Evolutionary conservation across 2,113 vertebrate genomes (phyloP).

Genomic region (Mustela lutreola): DNA sequence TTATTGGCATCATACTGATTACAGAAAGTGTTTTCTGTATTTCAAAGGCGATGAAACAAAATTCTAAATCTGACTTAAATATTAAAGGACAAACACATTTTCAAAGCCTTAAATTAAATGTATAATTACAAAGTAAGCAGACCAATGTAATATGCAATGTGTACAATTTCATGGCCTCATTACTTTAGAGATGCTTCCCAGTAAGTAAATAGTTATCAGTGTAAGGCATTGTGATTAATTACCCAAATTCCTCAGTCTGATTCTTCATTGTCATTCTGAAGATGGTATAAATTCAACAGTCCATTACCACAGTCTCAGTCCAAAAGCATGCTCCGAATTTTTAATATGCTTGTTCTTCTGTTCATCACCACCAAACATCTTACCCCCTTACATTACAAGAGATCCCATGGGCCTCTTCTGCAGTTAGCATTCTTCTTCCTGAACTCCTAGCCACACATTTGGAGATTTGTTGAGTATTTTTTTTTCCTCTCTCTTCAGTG

Average conservation of each 20-base stretch:
- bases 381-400: too few relatives aligned
- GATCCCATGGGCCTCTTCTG: neutral
- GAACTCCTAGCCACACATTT: neutral
- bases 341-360: neutral
- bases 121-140: neutral
- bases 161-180: neutral
- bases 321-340: neutral
- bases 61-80: neutral
- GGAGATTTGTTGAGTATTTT: neutral
- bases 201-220: neutral
- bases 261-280: neutral
- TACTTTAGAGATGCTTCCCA: neutral
- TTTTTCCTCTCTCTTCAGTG: neutral
- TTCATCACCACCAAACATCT: neutral
- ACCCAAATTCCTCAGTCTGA: neutral
- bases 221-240: neutral
- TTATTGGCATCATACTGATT: neutral
- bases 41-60: neutral
- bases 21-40: neutral
- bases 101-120: slow-evolving; percentile 11
- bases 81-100: neutral
- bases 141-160: neutral
- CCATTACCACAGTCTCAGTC: neutral
- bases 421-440: neutral
- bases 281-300: neutral